Percentiles rank a stretch among this genome's conserved stretches.
phyloP scores from a whole-genome alignment of 2,888 invertebrate genomes.

The Andrena trimmerana region DNA sequence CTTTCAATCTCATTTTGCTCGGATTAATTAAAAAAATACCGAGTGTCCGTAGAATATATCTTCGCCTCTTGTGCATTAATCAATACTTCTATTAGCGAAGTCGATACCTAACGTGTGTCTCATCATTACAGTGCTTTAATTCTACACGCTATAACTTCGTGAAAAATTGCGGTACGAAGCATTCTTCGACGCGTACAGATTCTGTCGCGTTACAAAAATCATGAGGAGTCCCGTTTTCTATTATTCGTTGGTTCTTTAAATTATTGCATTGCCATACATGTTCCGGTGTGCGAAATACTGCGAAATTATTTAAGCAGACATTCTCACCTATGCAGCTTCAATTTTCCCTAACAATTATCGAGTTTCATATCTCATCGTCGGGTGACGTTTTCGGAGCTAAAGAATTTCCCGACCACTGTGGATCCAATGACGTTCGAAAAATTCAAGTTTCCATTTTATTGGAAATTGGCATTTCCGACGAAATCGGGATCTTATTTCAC shows the following conservation, averaged over 20 bases:
- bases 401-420: not conserved
- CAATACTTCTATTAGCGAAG: not conserved
- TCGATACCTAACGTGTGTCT: slow-evolving; percentile 14
- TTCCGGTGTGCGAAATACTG: too few species aligned
- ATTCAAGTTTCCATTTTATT: not conserved
- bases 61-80: slow-evolving; percentile 6
- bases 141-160: not conserved
- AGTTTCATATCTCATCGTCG: not conserved
- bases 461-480: not conserved
- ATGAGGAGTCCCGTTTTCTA: not conserved
- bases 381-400: not conserved
- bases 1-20: slow-evolving; percentile 4
- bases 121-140: slow-evolving; percentile 2
- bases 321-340: not conserved
- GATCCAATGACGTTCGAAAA: not conserved
- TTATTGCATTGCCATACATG: not conserved
- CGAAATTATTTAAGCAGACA: not conserved
- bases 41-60: slow-evolving; percentile 27
- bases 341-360: not conserved
- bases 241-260: not conserved
- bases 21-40: slow-evolving; percentile 27
- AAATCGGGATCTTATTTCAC: slow-evolving; percentile 11
- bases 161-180: not conserved
- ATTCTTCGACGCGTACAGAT: not conserved
- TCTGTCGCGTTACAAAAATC: not conserved